Conservation (phyloP, 2,888 invertebrate species). For the Cylindroiulus punctatus region DNA sequence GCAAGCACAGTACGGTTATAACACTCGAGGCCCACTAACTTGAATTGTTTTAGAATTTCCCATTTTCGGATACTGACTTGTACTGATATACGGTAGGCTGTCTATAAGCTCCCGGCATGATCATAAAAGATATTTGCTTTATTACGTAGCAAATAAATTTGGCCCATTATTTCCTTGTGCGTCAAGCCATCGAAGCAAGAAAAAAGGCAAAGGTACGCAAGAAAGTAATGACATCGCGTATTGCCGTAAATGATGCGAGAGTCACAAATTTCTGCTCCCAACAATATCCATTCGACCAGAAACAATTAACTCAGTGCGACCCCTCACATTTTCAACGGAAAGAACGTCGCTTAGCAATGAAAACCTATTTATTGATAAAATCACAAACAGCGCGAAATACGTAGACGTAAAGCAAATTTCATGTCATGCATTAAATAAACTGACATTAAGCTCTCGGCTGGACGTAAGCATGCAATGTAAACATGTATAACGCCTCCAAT, state of each 20-base stretch:
- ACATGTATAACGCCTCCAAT: too few species aligned
- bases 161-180: not conserved
- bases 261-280: constrained; percentile 12
- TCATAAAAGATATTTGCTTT: constrained; percentile 18
- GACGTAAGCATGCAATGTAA: too few species aligned
- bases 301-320: constrained; percentile 20
- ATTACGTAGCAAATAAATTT: constrained; percentile 9
- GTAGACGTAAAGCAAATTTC: not conserved
- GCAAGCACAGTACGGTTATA: not conserved
- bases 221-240: constrained; percentile 1
- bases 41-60: not conserved
- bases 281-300: not conserved
- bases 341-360: not conserved
- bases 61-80: constrained; percentile 18
- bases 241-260: constrained; percentile 9
- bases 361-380: not conserved
- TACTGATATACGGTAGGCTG: not conserved
- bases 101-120: constrained; percentile 7
- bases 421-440: not conserved
- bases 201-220: not conserved
- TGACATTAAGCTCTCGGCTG: too few species aligned
- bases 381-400: not conserved
- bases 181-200: not conserved
- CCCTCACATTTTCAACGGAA: not conserved
- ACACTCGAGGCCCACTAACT: not conserved